Evolutionary conservation across 2,797 vertebrate genomes (phyloP).

Genomic region (Sebastes aleutianus): DNA sequence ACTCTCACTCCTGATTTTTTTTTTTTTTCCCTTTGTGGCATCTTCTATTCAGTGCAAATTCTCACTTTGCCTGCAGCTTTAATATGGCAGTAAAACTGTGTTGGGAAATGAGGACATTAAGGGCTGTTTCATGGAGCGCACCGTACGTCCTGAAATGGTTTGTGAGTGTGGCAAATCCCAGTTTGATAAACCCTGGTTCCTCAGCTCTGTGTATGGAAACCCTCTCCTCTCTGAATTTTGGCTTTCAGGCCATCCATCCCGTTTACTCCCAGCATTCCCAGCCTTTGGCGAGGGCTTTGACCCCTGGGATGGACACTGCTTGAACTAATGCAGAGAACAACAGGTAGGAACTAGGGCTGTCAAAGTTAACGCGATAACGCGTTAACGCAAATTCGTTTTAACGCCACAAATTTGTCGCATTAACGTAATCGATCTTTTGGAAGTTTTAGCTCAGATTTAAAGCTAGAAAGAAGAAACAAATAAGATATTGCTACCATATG

Average conservation of each 20-base stretch:
- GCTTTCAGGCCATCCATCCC: constrained; percentile 15
- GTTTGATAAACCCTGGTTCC: constrained; percentile 6
- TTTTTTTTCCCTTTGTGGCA: constrained; percentile 14
- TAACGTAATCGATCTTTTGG: no score
- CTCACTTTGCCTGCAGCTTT: constrained; percentile 22
- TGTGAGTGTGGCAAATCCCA: constrained; percentile 23
- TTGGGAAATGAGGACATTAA: constrained; percentile 34
- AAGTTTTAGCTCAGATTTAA: no score
- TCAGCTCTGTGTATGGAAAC: constrained; percentile 15
- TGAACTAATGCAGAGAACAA: constrained; percentile 30
- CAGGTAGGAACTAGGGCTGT: neutral
- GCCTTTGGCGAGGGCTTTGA: constrained; percentile 26
- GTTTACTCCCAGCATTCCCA: constrained; percentile 4
- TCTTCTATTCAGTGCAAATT: constrained; percentile 27
- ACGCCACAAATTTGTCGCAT: no score
- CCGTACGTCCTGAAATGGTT: constrained; percentile 19
- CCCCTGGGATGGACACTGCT: constrained; percentile 1
- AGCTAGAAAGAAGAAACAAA: no score
- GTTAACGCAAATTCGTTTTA: no score
- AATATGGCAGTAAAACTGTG: constrained; percentile 19
- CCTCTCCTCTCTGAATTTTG: neutral
- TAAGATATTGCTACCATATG: rapidly evolving
- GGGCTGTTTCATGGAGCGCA: constrained; percentile 19
- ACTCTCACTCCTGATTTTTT: constrained; percentile 25
- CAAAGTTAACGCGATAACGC: no score